phyloP scores from a whole-genome alignment of 2,888 invertebrate genomes.

The Lasioglossum leucozonium region DNA sequence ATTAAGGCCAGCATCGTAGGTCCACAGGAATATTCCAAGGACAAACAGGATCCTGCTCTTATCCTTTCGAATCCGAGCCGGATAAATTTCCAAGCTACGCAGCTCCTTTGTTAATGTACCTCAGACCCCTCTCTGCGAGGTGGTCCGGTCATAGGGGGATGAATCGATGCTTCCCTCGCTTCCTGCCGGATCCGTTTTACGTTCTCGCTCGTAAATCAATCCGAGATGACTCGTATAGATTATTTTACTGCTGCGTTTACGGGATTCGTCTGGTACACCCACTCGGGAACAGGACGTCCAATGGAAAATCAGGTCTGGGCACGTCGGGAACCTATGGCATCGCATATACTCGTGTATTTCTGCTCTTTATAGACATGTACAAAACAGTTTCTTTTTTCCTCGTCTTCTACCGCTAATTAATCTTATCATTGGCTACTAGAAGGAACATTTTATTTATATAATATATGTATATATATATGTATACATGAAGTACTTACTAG shows the following conservation, averaged over 20 bases:
- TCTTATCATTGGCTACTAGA: not conserved
- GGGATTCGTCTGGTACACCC: not conserved
- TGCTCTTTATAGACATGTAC: not conserved
- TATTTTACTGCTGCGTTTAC: not conserved
- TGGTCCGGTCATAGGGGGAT: not conserved
- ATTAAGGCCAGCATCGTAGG: not conserved
- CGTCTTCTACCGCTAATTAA: not conserved
- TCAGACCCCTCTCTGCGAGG: not conserved
- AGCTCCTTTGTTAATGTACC: constrained; percentile 26
- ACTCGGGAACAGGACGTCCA: not conserved
- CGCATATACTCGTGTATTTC: not conserved
- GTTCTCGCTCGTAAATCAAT: constrained; percentile 2
- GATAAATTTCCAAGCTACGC: constrained; percentile 24
- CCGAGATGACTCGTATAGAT: not conserved
- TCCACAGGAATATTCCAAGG: constrained; percentile 40
- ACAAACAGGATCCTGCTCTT: constrained; percentile 33
- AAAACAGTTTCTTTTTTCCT: not conserved
- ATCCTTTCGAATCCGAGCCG: constrained; percentile 19
- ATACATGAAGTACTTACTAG: not conserved
- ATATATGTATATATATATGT: not conserved
- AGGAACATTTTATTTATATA: not conserved
- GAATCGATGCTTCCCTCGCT: not conserved
- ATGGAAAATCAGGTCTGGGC: not conserved
- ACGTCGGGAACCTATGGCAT: not conserved
- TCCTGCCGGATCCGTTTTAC: not conserved